Conservation (phyloP, 2,113 vertebrate genomes). For the Apistogramma diplotaenia region DNA sequence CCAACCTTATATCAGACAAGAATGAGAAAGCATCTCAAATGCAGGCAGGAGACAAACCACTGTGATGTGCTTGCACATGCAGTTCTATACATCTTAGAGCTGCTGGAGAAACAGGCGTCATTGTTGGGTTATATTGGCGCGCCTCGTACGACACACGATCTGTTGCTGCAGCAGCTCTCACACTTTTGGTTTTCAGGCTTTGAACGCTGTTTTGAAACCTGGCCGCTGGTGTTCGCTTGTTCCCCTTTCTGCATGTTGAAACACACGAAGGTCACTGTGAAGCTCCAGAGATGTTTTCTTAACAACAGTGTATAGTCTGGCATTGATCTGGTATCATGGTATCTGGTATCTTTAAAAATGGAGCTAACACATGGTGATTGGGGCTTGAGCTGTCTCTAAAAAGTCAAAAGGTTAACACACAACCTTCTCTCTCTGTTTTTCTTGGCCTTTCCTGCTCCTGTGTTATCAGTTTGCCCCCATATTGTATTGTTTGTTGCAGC, state of each 20-base stretch:
- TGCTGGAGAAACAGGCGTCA: not conserved
- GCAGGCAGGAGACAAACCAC: too few species aligned
- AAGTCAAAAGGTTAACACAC: not conserved
- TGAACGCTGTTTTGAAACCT: not conserved
- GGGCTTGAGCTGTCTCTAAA: not conserved
- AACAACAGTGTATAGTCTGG: not conserved
- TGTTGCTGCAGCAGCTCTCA: not conserved
- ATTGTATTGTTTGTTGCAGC: not conserved
- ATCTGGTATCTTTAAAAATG: too few species aligned
- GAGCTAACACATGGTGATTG: not conserved
- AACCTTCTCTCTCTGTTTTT: not conserved
- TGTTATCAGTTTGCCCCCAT: not conserved
- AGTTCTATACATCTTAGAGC: accelerated
- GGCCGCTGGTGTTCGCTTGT: not conserved
- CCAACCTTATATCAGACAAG: not conserved
- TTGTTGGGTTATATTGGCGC: not conserved
- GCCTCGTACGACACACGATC: not conserved
- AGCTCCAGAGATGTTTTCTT: not conserved
- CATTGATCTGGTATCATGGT: not conserved
- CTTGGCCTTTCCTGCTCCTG: not conserved
- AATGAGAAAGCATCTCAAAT: not conserved
- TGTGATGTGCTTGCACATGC: too few species aligned
- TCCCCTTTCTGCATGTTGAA: not conserved
- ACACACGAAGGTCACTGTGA: not conserved
- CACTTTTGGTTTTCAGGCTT: not conserved